These are phyloP conservation scores for Barypeithes pellucidus DNA, from an alignment of 2,888 invertebrate species.

Conservation along the genomic window DNA sequence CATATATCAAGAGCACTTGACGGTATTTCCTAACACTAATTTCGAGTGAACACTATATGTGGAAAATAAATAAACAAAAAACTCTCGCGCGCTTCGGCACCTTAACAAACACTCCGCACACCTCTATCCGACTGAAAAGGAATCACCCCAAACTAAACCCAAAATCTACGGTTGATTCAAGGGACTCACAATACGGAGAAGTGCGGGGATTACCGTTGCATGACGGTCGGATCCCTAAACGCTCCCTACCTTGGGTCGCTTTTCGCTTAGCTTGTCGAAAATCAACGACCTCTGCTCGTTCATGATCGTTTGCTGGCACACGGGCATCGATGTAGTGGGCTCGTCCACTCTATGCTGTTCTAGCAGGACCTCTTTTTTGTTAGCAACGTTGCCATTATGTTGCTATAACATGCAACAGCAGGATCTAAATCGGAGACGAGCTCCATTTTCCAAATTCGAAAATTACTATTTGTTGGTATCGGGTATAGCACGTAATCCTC, in stretches of 20 bases:
- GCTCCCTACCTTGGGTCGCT: constrained; percentile 39
- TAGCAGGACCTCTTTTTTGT: constrained; percentile 45
- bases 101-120: constrained; percentile 65
- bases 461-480: no score
- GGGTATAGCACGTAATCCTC: no score
- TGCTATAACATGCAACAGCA: neutral
- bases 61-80: constrained; percentile 69
- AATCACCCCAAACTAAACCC: constrained; percentile 64
- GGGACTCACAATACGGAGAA: constrained; percentile 47
- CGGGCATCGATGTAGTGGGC: constrained; percentile 44
- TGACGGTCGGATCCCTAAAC: constrained; percentile 35
- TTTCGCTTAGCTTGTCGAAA: constrained; percentile 49
- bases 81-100: constrained; percentile 62
- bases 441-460: no score
- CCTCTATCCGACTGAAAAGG: constrained; percentile 69
- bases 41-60: constrained; percentile 56
- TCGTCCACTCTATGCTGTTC: constrained; percentile 36
- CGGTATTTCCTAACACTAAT: constrained; percentile 59
- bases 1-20: constrained; percentile 60
- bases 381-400: constrained; percentile 32
- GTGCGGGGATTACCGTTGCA: constrained; percentile 48
- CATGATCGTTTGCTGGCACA: constrained; percentile 48
- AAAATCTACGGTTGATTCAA: constrained; percentile 51
- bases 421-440: neutral
- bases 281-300: constrained; percentile 45